A percentile compares a stretch with the other conserved stretches of the same genome.
phyloP scores from a whole-genome alignment of 1,140 invertebrate genomes.

The Lordiphosa mommai region DNA sequence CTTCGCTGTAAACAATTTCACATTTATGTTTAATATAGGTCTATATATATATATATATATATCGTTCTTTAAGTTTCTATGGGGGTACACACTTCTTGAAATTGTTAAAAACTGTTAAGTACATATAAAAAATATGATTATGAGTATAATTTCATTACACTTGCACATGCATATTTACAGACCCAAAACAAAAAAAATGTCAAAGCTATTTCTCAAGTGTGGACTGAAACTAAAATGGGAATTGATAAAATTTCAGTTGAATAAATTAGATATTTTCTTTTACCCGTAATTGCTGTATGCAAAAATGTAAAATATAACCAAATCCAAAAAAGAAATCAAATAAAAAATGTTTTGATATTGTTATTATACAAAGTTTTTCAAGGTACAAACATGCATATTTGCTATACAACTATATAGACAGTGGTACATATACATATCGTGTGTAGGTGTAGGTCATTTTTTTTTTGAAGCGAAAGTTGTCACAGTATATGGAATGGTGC shows the following conservation, averaged over 20 bases:
- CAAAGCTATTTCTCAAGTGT: too few relatives aligned
- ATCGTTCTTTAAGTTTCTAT: conserved; percentile 13
- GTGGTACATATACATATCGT: neutral
- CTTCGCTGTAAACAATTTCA: conserved; percentile 67
- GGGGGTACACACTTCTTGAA: conserved; percentile 48
- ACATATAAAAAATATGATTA: conserved; percentile 68
- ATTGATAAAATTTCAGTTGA: conserved; percentile 1
- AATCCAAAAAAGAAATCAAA: conserved; percentile 13
- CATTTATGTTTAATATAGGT: conserved; percentile 37
- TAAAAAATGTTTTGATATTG: conserved; percentile 7
- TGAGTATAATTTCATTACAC: conserved; percentile 14
- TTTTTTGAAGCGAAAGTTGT: too few relatives aligned
- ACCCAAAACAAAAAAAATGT: neutral
- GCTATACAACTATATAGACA: conserved; percentile 27
- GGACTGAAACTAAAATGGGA: neutral
- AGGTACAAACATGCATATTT: conserved; percentile 39
- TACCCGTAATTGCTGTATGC: conserved; percentile 71
- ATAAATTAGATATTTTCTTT: conserved; percentile 16
- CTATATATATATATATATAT: conserved; percentile 32
- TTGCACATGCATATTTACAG: conserved; percentile 2
- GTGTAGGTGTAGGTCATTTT: neutral
- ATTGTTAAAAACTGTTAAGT: conserved; percentile 60
- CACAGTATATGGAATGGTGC: too few relatives aligned
- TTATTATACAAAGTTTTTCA: conserved; percentile 6
- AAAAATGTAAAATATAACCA: conserved; percentile 34